Evolutionary conservation across 2,797 vertebrate species (phyloP).

Genomic region (Anas acuta): DNA sequence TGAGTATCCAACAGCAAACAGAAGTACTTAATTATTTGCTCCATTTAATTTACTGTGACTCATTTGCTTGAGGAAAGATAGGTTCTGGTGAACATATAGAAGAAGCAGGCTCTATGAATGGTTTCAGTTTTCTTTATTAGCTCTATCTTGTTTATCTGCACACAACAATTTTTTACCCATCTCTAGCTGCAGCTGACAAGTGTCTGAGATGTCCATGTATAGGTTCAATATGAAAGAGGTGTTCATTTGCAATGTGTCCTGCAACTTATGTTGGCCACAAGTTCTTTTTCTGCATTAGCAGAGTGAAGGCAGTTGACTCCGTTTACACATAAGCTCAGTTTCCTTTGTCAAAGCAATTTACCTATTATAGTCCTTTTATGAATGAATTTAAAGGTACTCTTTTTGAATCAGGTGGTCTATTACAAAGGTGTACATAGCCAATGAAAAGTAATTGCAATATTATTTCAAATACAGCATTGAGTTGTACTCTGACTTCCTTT

Average conservation of each 20-base stretch:
- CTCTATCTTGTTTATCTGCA: not conserved
- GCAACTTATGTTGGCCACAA: accelerated
- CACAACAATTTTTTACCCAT: not conserved
- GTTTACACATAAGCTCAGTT: not conserved
- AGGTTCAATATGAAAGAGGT: not conserved
- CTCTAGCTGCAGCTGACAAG: not conserved
- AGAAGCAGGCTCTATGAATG: not conserved
- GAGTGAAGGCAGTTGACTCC: not conserved
- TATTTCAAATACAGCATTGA: not conserved
- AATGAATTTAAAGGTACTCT: not conserved
- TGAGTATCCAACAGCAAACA: not conserved
- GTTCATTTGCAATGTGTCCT: not conserved
- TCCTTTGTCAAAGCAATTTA: not conserved
- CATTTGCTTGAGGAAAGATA: not conserved
- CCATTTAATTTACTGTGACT: not conserved
- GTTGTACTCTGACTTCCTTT: not conserved
- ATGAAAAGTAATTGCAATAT: not conserved
- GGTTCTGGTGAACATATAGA: not conserved
- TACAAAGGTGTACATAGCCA: not conserved
- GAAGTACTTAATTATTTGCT: not conserved
- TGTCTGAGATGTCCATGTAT: not conserved
- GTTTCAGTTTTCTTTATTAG: not conserved
- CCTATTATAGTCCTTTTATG: not conserved
- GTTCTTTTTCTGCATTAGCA: not conserved
- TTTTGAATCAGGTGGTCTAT: not conserved